A percentile compares a stretch with the other conserved stretches of the same genome.
phyloP scores from a whole-genome alignment of 2,113 vertebrate species.

The Callorhinus ursinus region DNA sequence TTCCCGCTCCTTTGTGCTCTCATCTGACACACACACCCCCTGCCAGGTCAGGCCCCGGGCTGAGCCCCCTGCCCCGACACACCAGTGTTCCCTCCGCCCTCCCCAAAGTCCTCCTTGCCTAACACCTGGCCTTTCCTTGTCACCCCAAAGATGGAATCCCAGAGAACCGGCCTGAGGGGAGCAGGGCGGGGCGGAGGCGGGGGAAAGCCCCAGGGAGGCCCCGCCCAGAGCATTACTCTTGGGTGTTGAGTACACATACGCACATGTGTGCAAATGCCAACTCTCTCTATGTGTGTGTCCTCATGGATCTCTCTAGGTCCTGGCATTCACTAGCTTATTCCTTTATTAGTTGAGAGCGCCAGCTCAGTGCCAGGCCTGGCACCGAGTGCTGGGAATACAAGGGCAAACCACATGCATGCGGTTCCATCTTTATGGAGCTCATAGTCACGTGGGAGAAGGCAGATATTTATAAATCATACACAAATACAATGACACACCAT shows the following conservation, averaged over 20 bases:
- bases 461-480: background rate
- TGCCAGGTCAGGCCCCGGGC: background rate
- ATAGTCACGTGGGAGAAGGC: background rate
- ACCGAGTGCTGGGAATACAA: background rate
- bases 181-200: no score
- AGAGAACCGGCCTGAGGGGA: background rate
- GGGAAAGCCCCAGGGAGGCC: background rate
- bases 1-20: fast-evolving
- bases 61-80: background rate
- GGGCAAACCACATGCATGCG: fast-evolving
- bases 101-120: no score
- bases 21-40: fast-evolving
- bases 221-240: fast-evolving
- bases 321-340: background rate
- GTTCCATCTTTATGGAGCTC: background rate
- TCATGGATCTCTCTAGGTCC: background rate
- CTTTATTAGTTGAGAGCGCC: background rate
- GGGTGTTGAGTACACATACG: no score
- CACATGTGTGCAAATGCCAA: no score
- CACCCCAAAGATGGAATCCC: background rate
- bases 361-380: background rate
- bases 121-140: background rate
- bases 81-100: background rate
- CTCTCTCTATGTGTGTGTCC: background rate
- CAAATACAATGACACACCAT: fast-evolving